A percentile compares a stretch with the other conserved stretches of the same genome.
These are phyloP conservation scores for Drosophila asahinai DNA, from an alignment of 1,140 invertebrate genomes.

Conservation along the genomic window DNA sequence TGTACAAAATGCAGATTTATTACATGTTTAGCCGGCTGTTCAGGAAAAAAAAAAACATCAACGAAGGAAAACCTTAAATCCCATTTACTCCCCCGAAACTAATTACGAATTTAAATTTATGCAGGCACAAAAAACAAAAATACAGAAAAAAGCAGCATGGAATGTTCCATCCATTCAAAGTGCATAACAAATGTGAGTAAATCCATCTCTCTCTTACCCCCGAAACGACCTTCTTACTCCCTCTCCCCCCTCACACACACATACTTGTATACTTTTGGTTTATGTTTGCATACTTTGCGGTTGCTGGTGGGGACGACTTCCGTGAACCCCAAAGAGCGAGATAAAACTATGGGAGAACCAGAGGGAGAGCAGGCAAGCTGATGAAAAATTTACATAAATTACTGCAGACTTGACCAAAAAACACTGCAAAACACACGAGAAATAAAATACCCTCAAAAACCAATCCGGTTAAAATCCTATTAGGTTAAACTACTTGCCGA, in stretches of 20 bases:
- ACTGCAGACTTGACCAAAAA: constrained; percentile 29
- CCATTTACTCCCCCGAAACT: constrained; percentile 53
- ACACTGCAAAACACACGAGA: constrained; percentile 1
- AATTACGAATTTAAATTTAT: constrained; percentile 61
- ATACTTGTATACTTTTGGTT: constrained; percentile 30
- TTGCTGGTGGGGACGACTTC: constrained; percentile 32
- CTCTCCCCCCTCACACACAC: background rate
- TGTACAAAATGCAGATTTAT: constrained; percentile 57
- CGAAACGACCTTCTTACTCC: constrained; percentile 2
- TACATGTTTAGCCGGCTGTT: constrained; percentile 38
- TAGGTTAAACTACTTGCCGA: background rate
- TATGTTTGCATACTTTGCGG: constrained; percentile 54
- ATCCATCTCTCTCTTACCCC: constrained; percentile 21
- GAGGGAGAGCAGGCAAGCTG: background rate
- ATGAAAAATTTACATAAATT: constrained; percentile 63
- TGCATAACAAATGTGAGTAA: constrained; percentile 55
- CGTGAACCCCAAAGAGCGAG: constrained; percentile 23
- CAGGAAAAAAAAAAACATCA: background rate
- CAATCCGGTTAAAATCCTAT: background rate
- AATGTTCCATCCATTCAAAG: constrained; percentile 41
- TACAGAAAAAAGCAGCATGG: constrained; percentile 7
- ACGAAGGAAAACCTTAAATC: constrained; percentile 36
- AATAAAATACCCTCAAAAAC: constrained; percentile 14
- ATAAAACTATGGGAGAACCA: constrained; percentile 19
- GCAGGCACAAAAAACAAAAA: constrained; percentile 21